phyloP scores from a whole-genome alignment of 2,113 vertebrate species.

The Oreotragus oreotragus region DNA sequence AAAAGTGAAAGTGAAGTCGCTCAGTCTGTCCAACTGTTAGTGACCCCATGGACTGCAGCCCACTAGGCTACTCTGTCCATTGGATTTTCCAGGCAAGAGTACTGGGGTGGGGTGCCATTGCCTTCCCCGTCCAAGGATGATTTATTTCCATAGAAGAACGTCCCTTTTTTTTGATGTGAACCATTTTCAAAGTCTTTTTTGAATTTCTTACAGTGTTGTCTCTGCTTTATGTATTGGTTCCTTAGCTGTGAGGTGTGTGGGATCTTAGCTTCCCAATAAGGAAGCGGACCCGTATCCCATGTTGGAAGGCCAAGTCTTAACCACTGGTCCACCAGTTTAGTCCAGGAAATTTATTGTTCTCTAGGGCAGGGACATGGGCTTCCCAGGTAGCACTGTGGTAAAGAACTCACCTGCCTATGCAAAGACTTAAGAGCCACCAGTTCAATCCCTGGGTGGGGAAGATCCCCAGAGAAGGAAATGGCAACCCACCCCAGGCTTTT shows the following conservation, averaged over 20 bases:
- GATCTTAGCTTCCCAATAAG: neutral
- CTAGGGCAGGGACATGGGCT: neutral
- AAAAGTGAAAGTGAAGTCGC: too few relatives aligned
- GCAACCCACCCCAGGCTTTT: neutral
- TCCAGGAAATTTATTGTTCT: neutral
- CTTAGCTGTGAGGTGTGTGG: rapidly evolving
- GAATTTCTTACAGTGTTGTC: neutral
- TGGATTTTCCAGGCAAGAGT: too few relatives aligned
- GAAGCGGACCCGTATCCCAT: rapidly evolving
- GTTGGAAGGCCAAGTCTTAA: neutral
- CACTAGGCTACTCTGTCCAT: too few relatives aligned
- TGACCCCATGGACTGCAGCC: too few relatives aligned
- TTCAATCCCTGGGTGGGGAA: neutral
- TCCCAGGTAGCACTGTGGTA: neutral
- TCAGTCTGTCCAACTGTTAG: too few relatives aligned
- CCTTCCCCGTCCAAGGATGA: neutral
- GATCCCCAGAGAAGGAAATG: neutral
- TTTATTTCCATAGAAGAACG: neutral
- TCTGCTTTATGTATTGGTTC: neutral
- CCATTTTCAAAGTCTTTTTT: neutral
- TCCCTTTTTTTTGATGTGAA: neutral
- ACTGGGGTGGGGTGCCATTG: too few relatives aligned
- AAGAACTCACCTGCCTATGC: neutral
- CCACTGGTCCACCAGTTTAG: neutral
- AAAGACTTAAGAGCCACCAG: neutral